Percentiles rank a stretch among this genome's conserved stretches.
These are phyloP conservation scores for Escarpia spicata DNA, from an alignment of 2,888 invertebrate genomes.

Conservation along the genomic window DNA sequence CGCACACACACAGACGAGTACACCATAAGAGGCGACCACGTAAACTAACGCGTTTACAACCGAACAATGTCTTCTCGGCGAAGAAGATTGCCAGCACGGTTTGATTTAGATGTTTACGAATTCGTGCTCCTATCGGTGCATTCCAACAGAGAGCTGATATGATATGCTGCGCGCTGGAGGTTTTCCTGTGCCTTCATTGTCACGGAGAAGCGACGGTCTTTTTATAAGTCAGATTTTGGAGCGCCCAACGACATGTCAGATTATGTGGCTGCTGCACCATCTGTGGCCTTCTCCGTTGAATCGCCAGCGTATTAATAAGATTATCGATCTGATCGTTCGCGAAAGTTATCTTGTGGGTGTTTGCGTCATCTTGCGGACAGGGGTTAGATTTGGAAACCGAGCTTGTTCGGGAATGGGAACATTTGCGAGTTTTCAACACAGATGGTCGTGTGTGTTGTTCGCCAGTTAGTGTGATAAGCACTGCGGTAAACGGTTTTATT, in stretches of 20 bases:
- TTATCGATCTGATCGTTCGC: neutral
- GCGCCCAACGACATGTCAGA: neutral
- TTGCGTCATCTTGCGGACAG: neutral
- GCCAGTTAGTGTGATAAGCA: neutral
- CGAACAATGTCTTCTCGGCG: slow-evolving; percentile 9
- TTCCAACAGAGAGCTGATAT: neutral
- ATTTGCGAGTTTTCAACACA: neutral
- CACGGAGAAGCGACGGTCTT: neutral
- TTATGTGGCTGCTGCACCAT: neutral
- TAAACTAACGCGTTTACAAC: neutral
- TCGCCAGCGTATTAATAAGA: neutral
- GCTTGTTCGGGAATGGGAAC: neutral
- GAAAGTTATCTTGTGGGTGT: neutral
- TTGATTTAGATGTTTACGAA: neutral
- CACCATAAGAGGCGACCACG: neutral
- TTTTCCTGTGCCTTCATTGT: neutral
- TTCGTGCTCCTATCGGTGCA: neutral
- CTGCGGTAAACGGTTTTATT: neutral
- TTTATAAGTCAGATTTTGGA: neutral
- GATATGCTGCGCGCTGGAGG: neutral
- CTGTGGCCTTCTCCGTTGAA: neutral
- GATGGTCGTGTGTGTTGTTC: neutral
- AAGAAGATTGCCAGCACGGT: neutral
- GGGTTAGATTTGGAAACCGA: neutral
- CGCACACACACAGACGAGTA: too few species aligned